Conservation (phyloP, 2,888 invertebrate species). For the Dolichomitus sp. region DNA sequence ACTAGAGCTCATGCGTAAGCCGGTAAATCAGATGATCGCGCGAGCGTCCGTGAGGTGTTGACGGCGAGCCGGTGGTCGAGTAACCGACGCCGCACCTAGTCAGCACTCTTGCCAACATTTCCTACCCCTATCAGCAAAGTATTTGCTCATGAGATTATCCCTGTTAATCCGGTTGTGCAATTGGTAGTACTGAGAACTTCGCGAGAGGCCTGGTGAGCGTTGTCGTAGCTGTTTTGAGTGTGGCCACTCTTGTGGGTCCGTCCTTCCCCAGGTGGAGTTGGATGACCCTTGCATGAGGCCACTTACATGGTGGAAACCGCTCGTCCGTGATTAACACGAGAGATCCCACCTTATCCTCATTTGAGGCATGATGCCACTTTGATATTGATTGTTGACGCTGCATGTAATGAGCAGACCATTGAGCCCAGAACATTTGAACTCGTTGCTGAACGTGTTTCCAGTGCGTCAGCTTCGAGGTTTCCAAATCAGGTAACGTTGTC, state of each 20-base stretch:
- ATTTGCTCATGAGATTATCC: too few relatives aligned
- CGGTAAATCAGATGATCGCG: too few relatives aligned
- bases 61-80: too few relatives aligned
- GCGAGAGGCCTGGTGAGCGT: constrained; percentile 64
- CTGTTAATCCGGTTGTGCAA: too few relatives aligned
- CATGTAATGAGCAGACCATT: constrained; percentile 53
- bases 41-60: too few relatives aligned
- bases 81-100: too few relatives aligned
- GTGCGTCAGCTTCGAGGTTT: too few relatives aligned
- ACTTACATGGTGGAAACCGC: constrained; percentile 62
- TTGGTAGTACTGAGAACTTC: too few relatives aligned
- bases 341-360: constrained; percentile 40
- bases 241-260: constrained; percentile 67
- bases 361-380: constrained; percentile 53
- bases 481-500: too few relatives aligned
- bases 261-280: constrained; percentile 71
- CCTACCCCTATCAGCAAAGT: too few relatives aligned
- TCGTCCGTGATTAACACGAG: constrained; percentile 67
- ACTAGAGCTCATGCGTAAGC: too few relatives aligned
- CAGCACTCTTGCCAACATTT: too few relatives aligned
- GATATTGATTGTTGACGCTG: constrained; percentile 37
- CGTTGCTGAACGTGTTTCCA: constrained; percentile 3
- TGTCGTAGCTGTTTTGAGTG: constrained; percentile 66
- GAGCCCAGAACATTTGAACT: constrained; percentile 53
- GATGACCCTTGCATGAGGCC: constrained; percentile 69